Base-by-base conservation (phyloP, 2,797 vertebrate genomes). In the Nyctalus aviator region DNA sequence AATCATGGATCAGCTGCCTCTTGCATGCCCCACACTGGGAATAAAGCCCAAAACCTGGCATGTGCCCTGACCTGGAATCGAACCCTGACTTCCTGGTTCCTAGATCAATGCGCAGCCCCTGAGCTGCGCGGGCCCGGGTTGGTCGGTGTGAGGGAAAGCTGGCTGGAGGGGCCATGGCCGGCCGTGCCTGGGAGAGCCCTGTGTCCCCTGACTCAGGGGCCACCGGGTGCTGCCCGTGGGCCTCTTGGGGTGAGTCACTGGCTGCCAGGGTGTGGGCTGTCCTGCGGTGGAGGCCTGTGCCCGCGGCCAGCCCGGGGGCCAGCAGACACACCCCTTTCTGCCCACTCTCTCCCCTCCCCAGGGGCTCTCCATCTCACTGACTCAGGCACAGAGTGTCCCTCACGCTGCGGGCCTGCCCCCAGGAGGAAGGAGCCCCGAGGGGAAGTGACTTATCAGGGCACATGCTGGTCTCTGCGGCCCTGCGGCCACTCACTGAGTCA, bases 201-300 rank as follows among this genome's bases (percentile, higher is more conserved):
- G 35, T 83, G 88, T 91, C 93, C 77, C 89, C 87, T 97, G 96
- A 96, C 88, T 97, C 96, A 14, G 37, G 64, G 91, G 90, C 90
- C 64, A 7, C 4, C 4, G 83, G 79, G 69, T 73, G 44, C 72
- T 87, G 78, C 59, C 88, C 59, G 55, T 20, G 21, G 8, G n/a
- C 78, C 20, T 84, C 41, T 46, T 83, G 72, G 73, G 30, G 72
- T 97, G 96, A 97, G 88, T 97, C 97, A 95, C 73, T 0, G 0
- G 72, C 64, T 20, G 87, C 92, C 25, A 79, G 89, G 94, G 95
- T 71, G 92, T 84, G 89, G 95, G 79, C 75, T 25, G 76, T 71
- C 83, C 76, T 64, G 6, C 25, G 30, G 92, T 86, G 90, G 86
- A 44, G 18, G 86, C 37, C 77, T 27, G 30, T 6, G 37, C 68